These are phyloP conservation scores for Globicephala melas DNA, from an alignment of 2,113 vertebrate genomes.

Conservation along the genomic window DNA sequence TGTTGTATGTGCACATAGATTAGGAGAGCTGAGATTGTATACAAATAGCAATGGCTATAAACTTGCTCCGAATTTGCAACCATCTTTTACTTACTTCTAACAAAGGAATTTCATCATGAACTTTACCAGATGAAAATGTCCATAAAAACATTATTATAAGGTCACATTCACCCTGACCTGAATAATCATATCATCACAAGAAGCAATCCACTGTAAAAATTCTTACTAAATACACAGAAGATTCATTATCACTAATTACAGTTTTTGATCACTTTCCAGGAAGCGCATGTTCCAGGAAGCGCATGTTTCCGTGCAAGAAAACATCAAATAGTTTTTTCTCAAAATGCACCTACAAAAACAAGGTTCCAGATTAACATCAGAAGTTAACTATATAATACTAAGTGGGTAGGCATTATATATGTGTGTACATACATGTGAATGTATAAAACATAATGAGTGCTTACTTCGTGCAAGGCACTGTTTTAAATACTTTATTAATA, in stretches of 20 bases:
- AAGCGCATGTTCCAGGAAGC: neutral
- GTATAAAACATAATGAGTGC: neutral
- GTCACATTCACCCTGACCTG: neutral
- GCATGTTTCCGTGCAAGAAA: neutral
- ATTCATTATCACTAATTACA: neutral
- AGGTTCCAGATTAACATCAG: neutral
- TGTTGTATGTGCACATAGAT: neutral
- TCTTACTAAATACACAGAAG: neutral
- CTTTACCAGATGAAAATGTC: neutral
- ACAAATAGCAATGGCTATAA: neutral
- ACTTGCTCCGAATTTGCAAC: neutral
- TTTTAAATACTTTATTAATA: neutral
- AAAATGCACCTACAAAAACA: neutral
- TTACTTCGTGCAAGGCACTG: neutral
- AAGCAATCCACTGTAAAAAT: neutral
- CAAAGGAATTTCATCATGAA: neutral
- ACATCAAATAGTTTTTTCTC: neutral
- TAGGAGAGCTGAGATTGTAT: neutral
- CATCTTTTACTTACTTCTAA: neutral
- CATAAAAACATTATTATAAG: neutral
- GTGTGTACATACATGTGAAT: neutral
- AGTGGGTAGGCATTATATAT: neutral
- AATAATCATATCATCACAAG: slow-evolving; percentile 41
- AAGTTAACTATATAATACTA: neutral
- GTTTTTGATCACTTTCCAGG: neutral